Base-by-base conservation (phyloP, 2,888 invertebrate species). In the Perithous albicinctus region DNA sequence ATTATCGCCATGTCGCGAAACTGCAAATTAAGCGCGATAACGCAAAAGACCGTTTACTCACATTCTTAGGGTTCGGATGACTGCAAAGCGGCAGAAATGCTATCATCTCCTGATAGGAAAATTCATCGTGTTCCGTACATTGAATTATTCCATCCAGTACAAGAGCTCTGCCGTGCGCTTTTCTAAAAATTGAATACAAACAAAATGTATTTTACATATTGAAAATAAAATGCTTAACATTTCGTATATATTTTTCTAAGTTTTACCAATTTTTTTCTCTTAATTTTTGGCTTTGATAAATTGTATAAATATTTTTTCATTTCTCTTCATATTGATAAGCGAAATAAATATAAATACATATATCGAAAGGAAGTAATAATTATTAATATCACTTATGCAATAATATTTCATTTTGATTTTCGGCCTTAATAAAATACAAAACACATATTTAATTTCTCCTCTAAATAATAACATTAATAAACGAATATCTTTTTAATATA, bases 21-120 rank as follows among this genome's bases (percentile, higher is more conserved):
- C 1, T 32, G 35, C 20, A 18, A 26, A 7, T 35, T 8, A 54
- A 32, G 10, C 48, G 46, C 15, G 32, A 54, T 15, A 35, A 5
- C 8, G 15, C n/a, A 18, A 56, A 56, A 15, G 0, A 8, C 10
- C 0, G 7, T 5, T 18, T 35, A 70, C 89, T 90, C 87, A 92
- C 99, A 87, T 96, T 97, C 90, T 97, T 95, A 0, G 99, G 99
- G 88, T 96, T 95, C 4, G 97, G 96, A 93, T 99, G 99, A 85
- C 96, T 96, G 91, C 97, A 98, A 1, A 99, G 93, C 0, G 99
- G 98, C 59, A 99, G 93, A 92, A 98, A 98, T 0, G 98, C 95
- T 87, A 99, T 97, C 99, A 99, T 99, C 94, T 99, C 99, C 93
- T 99, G 99, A 93, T 99, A 99, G 0, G 99, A 96, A 93, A 97